These are phyloP conservation scores for Apistogramma diplotaenia DNA, from an alignment of 2,113 vertebrate genomes.

Conservation along the genomic window DNA sequence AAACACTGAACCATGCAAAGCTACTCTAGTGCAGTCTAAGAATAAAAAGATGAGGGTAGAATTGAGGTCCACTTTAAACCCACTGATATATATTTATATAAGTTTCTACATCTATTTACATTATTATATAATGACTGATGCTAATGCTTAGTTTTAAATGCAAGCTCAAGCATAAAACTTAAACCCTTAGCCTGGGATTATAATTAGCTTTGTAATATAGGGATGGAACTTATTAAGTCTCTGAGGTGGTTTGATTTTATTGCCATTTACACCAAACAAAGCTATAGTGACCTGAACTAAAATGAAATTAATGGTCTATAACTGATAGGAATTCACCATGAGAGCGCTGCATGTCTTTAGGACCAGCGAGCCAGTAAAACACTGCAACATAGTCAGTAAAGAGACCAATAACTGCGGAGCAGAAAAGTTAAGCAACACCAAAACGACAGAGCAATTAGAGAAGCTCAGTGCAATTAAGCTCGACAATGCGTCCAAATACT, in stretches of 20 bases:
- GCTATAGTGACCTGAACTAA: background rate
- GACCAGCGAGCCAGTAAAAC: background rate
- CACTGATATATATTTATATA: no score
- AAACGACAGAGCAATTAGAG: constrained; percentile 48
- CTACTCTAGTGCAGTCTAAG: background rate
- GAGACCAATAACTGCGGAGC: background rate
- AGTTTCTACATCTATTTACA: no score
- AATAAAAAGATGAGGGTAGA: background rate
- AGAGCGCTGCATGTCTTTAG: background rate
- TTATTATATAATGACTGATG: no score
- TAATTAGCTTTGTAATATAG: background rate
- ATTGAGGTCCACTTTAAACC: background rate
- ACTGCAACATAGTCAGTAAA: background rate
- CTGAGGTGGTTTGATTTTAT: background rate
- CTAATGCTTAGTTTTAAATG: no score
- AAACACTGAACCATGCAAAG: background rate
- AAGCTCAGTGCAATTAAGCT: constrained; percentile 43
- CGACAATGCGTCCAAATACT: constrained; percentile 23
- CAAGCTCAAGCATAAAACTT: no score
- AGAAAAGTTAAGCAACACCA: background rate
- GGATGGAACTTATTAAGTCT: background rate
- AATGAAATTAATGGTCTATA: background rate
- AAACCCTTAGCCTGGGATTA: no score
- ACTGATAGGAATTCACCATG: background rate
- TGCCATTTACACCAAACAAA: background rate